Evolutionary conservation across 2,113 vertebrate genomes (phyloP), one percentile per base, ranked within the genome.

Genomic region (Oryzias curvinotus): DNA sequence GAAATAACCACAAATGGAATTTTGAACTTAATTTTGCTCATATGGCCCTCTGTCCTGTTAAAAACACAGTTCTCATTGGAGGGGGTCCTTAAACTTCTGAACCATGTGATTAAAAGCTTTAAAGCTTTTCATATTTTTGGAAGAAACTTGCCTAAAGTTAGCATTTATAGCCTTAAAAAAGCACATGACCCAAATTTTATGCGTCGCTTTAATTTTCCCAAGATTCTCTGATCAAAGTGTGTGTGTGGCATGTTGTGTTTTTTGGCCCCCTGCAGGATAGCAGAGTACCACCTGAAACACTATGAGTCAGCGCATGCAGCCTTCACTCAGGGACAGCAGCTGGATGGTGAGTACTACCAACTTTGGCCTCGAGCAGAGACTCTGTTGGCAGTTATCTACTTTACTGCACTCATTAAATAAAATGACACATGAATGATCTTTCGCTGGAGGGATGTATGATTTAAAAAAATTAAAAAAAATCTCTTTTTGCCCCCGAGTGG

Each of bases 271-370:
- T 79, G 25, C 87, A 98, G 97, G 91, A 93, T 98, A 85, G 95
- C 95, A 77, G 96, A 98, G 90, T 98, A 95, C 89, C 92, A 97
- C 87, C 92, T 94, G 58, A 93, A 92, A 80, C 92, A 93, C 66
- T 96, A 93, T 60, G 75, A 87, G 58, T 92, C 92, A 77, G 94
- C 97, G 75, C 84, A 94, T 77, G 91, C 93, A 71, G 92, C 93
- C 51, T 95, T 98, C 86, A 88, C 81, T 83, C 91, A 93, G 85
- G 96, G 95, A 88, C 93, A 94, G 25, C 91, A 87, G 52, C 88
- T 97, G 88, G 92, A 96, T 75, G 88, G 95, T 97, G 92, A 94
- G 95, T 95, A 25, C 49, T 42, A 25, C 13, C 18, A 26, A 14
- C 47, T 69, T 52, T 56, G 61, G 56, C 62, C 53, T 67, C 5